These are phyloP conservation scores for Platycercus adscitus DNA, from an alignment of 2,113 vertebrate species.

Conservation along the genomic window DNA sequence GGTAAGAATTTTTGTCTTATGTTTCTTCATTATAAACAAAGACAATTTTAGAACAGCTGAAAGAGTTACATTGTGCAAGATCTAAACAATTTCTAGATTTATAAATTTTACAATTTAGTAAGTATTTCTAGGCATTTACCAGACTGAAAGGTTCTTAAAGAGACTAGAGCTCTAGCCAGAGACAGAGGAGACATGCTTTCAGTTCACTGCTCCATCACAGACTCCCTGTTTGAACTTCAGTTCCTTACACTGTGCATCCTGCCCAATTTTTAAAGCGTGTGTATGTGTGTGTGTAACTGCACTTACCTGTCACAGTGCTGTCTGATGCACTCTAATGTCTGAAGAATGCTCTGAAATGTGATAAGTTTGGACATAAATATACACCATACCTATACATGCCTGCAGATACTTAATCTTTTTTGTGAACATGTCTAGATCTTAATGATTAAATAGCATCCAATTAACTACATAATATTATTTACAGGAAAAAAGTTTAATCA, in stretches of 20 bases:
- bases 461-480: slow-evolving; percentile 56
- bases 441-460: slow-evolving; percentile 47
- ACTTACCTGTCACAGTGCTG: background rate
- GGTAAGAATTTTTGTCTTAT: background rate
- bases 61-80: background rate
- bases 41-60: background rate
- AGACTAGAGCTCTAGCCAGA: background rate
- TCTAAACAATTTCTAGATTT: background rate
- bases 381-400: background rate
- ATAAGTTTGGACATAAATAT: background rate
- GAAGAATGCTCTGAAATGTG: background rate
- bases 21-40: background rate
- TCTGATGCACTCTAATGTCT: background rate
- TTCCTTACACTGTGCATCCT: background rate
- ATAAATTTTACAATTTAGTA: background rate
- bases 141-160: background rate
- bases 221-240: background rate
- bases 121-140: background rate
- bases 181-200: background rate
- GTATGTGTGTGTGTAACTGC: background rate
- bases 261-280: background rate
- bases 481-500: slow-evolving; percentile 54
- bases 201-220: background rate
- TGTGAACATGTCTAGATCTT: background rate
- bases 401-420: background rate